These are phyloP conservation scores for Hypotaenidia okinawae DNA, from an alignment of 2,797 vertebrate species.

Conservation along the genomic window DNA sequence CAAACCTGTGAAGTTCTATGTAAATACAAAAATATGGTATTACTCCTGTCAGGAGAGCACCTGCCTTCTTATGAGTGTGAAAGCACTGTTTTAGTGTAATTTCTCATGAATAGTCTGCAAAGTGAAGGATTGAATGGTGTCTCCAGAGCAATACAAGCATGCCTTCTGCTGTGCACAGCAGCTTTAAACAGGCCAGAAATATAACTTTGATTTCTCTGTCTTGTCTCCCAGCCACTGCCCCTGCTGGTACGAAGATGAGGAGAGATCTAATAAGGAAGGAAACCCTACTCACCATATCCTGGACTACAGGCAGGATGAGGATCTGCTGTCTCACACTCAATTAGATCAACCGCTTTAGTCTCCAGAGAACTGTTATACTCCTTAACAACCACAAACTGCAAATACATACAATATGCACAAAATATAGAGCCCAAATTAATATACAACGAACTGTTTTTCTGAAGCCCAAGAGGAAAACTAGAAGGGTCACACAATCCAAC, in stretches of 20 bases:
- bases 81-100: background rate
- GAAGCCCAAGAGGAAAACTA: background rate
- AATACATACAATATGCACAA: conserved; percentile 16
- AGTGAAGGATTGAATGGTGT: background rate
- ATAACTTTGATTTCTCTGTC: background rate
- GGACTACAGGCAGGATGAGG: conserved; percentile 72
- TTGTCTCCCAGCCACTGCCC: background rate
- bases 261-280: conserved; percentile 8
- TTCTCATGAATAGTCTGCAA: background rate
- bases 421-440: conserved; percentile 2
- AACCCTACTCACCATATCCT: conserved; percentile 76
- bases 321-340: conserved; percentile 68
- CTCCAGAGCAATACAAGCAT: background rate
- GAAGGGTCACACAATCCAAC: background rate
- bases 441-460: background rate
- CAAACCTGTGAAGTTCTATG: background rate
- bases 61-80: background rate
- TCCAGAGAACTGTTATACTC: conserved; percentile 62
- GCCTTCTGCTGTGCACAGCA: background rate
- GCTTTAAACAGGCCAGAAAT: background rate
- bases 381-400: conserved; percentile 81
- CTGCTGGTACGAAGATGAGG: background rate
- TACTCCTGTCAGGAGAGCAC: background rate
- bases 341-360: conserved; percentile 35
- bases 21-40: background rate